phyloP scores from a whole-genome alignment of 92 coral and sea anemone genomes.

The Phenganax stokvisi region DNA sequence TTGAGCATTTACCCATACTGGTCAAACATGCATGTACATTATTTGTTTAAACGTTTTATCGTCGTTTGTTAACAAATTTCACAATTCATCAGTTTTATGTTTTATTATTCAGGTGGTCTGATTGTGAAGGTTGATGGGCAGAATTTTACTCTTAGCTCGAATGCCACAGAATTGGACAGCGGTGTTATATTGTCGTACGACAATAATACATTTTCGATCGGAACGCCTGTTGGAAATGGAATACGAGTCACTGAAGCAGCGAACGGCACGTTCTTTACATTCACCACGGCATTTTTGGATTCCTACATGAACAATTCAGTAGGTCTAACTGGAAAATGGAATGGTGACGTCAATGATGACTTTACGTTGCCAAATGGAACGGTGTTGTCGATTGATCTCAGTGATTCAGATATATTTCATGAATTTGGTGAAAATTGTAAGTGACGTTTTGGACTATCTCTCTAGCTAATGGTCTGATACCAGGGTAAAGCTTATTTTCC shows the following conservation, averaged over 20 bases:
- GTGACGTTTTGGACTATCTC: not conserved
- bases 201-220: not conserved
- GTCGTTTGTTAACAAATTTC: too few relatives aligned
- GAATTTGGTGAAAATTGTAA: slow-evolving; percentile 51
- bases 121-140: not conserved
- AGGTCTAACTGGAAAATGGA: slow-evolving; percentile 65
- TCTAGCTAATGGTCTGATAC: not conserved
- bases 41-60: too few relatives aligned
- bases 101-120: slow-evolving; percentile 8
- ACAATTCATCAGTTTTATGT: too few relatives aligned
- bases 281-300: slow-evolving; percentile 38
- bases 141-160: not conserved
- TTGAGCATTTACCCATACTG: too few relatives aligned
- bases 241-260: slow-evolving; percentile 32
- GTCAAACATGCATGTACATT: too few relatives aligned
- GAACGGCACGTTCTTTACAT: slow-evolving; percentile 31
- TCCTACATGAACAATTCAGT: slow-evolving; percentile 49
- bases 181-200: not conserved
- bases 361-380: slow-evolving; percentile 56
- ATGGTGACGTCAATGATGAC: slow-evolving; percentile 51
- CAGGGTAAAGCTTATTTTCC: not conserved
- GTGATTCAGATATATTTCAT: slow-evolving; percentile 46
- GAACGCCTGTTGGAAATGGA: slow-evolving; percentile 33
- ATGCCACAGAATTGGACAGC: slow-evolving; percentile 9
- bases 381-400: slow-evolving; percentile 40